Evolutionary conservation across 2,113 vertebrate species (phyloP).

Genomic region (Carlito syrichta): DNA sequence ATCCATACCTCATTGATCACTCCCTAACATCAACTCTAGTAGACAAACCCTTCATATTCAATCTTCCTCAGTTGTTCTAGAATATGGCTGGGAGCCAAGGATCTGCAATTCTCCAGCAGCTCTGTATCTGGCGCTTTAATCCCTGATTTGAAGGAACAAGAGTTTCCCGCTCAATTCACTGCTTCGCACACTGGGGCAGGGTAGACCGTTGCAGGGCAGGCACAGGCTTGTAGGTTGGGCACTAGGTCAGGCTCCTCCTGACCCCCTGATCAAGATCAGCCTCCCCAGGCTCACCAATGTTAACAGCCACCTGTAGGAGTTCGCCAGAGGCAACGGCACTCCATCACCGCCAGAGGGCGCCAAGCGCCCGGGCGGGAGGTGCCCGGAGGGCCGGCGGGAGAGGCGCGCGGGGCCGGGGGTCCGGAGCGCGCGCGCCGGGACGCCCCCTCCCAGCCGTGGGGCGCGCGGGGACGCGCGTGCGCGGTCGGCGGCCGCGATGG

Average conservation of each 20-base stretch:
- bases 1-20: background rate
- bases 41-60: background rate
- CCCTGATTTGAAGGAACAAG: background rate
- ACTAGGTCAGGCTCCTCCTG: background rate
- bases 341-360: slow-evolving; percentile 55
- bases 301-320: background rate
- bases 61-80: background rate
- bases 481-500: slow-evolving; percentile 10
- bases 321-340: background rate
- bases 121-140: background rate
- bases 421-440: background rate
- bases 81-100: background rate
- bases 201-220: background rate
- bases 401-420: fast-evolving
- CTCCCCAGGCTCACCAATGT: background rate
- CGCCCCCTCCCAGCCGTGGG: background rate
- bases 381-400: fast-evolving
- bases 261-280: background rate
- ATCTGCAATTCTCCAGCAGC: background rate
- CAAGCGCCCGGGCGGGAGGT: background rate
- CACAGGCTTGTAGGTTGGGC: background rate
- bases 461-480: background rate
- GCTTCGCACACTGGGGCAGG: background rate
- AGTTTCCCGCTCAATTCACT: background rate
- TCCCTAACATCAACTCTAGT: background rate